Base-by-base conservation (phyloP, 2,797 vertebrate genomes). In the Anguilla megastoma region DNA sequence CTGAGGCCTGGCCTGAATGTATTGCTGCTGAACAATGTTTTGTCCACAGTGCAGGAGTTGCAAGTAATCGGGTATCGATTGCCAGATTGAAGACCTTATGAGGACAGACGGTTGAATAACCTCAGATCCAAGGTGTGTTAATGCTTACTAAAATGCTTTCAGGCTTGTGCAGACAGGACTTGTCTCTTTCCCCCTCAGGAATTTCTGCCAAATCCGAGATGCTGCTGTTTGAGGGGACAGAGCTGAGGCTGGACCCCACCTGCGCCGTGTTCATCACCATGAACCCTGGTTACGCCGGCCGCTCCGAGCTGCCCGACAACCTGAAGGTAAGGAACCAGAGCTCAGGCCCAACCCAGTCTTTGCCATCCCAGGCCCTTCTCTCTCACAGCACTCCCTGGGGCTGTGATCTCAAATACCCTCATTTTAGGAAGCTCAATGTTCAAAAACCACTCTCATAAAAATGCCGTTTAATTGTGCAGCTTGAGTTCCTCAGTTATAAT, bases 211-310 rank as follows among this genome's bases (percentile, higher is more conserved):
- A 97, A 2, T 83, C 91, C n/a, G 94, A 97, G 14, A 91, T 95
- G 90, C 93, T 98, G 83, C 30, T 95, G 85, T 98, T 98, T 94
- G 98, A 99, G 94, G 98, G 97, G 84, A 97, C 98, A 0, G 96
- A 98, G 92, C 92, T 98, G 24, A 97, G 93, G 90, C 96, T 99
- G 56, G 91, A 99, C 91, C 97, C 97, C 16, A 97, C 97, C 0
- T 99, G 97, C 86, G 97, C 97, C 3, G 97, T 98, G 45, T 98
- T 98, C 90, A 98, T 99, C 88, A 98, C 98, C 0, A 98, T 99
- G 98, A 99, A 98, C 92, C 98, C 98, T 21, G 98, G 97, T 52
- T 99, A 98, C 50, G 97, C 98, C 0, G 98, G 98, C 0, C 96
- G 97, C 30, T 98, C 98, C 7, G 97, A 98, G 89, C 95, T 98